Evolutionary conservation across 1,140 invertebrate genomes (phyloP).

Genomic region (Pristionchus pacificus): DNA sequence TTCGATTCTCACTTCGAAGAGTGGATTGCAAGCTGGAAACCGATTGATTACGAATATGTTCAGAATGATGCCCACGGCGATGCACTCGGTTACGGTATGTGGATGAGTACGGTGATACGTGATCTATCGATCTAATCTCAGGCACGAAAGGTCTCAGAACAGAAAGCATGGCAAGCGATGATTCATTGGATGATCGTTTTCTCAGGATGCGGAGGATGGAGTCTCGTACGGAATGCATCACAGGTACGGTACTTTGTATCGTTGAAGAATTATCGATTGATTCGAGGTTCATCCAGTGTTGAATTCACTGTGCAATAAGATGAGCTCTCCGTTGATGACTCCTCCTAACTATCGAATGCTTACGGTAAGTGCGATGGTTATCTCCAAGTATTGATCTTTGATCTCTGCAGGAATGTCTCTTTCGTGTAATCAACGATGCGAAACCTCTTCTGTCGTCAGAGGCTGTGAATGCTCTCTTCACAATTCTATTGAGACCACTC

Average conservation of each 20-base stretch:
- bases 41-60: constrained; percentile 21
- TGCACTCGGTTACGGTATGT: constrained; percentile 21
- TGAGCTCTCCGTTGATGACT: constrained; percentile 15
- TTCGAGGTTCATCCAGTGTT: constrained; percentile 25
- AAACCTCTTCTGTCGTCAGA: constrained; percentile 20
- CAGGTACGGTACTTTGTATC: constrained; percentile 10
- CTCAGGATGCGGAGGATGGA: constrained; percentile 29
- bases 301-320: constrained; percentile 33
- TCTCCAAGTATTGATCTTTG: background rate
- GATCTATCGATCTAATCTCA: constrained; percentile 10
- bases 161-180: constrained; percentile 27
- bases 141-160: constrained; percentile 17
- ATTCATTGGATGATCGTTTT: constrained; percentile 33
- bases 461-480: constrained; percentile 32
- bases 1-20: constrained; percentile 25
- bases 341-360: constrained; percentile 7
- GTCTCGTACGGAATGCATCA: constrained; percentile 15
- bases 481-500: constrained; percentile 25
- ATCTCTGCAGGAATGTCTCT: constrained; percentile 19
- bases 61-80: constrained; percentile 10
- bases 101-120: background rate
- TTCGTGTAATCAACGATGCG: constrained; percentile 15
- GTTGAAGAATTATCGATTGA: background rate
- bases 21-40: constrained; percentile 16
- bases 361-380: background rate